These are phyloP conservation scores for Sprattus sprattus DNA, from an alignment of 2,113 vertebrate genomes.

Conservation along the genomic window DNA sequence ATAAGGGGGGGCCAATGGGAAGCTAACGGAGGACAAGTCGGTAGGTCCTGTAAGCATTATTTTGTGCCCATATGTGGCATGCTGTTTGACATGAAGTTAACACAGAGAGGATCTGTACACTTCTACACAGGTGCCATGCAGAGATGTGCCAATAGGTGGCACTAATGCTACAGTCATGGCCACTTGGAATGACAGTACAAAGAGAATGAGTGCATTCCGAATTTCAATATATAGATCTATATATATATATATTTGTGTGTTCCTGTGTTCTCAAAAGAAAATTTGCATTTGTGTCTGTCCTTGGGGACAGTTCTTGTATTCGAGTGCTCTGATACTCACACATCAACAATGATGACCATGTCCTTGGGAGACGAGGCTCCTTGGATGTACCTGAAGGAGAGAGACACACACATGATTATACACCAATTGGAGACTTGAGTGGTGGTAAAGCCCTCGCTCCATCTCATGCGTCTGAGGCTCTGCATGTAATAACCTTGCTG, in stretches of 20 bases:
- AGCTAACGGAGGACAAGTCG: background rate
- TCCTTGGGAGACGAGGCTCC: conserved; percentile 97
- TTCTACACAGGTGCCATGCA: background rate
- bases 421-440: background rate
- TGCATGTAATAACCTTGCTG: background rate
- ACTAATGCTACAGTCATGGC: conserved; percentile 58
- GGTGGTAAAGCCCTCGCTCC: background rate
- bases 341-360: conserved; percentile 99
- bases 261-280: too few species aligned
- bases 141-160: conserved; percentile 68
- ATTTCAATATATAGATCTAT: background rate
- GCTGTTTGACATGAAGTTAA: background rate
- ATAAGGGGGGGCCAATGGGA: background rate
- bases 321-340: conserved; percentile 79
- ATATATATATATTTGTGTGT: background rate
- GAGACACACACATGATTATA: background rate
- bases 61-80: background rate
- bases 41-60: background rate
- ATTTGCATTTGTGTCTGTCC: too few species aligned
- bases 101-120: background rate
- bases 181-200: background rate
- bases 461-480: background rate
- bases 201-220: background rate
- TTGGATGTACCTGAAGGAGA: conserved; percentile 87
- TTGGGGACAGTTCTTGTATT: background rate